These are phyloP conservation scores for Onychomys arenicola DNA, from an alignment of 2,797 vertebrate species.

Conservation along the genomic window DNA sequence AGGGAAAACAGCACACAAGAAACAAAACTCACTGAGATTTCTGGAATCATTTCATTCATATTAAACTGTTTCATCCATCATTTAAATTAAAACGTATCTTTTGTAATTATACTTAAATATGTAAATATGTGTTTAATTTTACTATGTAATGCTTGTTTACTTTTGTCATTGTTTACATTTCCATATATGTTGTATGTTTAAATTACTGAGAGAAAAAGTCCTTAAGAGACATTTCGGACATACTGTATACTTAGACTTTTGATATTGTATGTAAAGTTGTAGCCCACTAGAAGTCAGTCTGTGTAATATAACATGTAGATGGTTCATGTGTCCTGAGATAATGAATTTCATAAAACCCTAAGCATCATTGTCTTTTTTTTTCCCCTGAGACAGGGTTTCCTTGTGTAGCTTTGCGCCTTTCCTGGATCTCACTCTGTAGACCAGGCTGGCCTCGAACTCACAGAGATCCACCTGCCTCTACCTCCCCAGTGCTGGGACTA, in stretches of 20 bases:
- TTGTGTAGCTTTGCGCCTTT: too few relatives aligned
- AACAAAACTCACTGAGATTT: background rate
- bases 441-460: too few relatives aligned
- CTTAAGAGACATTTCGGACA: background rate
- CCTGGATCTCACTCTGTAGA: too few relatives aligned
- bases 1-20: background rate
- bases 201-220: background rate
- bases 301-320: background rate
- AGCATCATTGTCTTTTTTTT: background rate
- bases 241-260: background rate
- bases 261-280: background rate
- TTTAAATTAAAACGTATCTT: background rate
- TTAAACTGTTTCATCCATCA: background rate
- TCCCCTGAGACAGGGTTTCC: too few relatives aligned
- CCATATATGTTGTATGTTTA: background rate
- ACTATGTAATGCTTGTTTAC: background rate
- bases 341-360: background rate
- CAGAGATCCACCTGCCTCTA: too few relatives aligned
- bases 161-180: background rate
- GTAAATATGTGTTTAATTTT: background rate
- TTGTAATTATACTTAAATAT: background rate
- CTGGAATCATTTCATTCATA: background rate
- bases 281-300: background rate
- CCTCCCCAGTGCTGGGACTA: too few relatives aligned
- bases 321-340: background rate